A percentile compares a stretch with the other conserved stretches of the same genome.
These are phyloP conservation scores for Picathartes gymnocephalus DNA, from an alignment of 2,113 vertebrate genomes.

Conservation along the genomic window DNA sequence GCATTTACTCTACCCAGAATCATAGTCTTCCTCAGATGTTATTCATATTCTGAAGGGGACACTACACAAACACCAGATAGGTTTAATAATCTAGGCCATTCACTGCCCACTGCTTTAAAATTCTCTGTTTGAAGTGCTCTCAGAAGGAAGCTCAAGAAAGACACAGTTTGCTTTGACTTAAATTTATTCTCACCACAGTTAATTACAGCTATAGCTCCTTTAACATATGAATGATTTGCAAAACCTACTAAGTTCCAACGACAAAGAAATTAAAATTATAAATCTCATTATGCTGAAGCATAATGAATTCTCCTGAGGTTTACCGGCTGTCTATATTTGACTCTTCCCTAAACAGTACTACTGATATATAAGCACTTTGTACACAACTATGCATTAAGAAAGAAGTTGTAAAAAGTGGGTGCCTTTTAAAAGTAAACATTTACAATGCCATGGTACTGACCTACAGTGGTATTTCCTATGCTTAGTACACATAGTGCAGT, in stretches of 20 bases:
- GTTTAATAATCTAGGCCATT: neutral
- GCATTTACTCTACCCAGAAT: neutral
- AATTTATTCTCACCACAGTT: neutral
- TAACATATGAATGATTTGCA: neutral
- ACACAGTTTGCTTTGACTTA: neutral
- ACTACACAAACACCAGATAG: neutral
- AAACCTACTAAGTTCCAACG: neutral
- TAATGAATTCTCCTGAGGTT: neutral
- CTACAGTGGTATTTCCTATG: slow-evolving; percentile 10
- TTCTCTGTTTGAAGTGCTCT: neutral
- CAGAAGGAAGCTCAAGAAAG: neutral
- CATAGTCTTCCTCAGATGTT: neutral
- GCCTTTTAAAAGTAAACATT: slow-evolving; percentile 8
- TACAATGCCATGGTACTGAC: neutral
- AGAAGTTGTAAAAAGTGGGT: neutral
- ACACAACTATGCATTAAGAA: neutral
- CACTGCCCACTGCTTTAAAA: neutral
- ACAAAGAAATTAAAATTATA: neutral
- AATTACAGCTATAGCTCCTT: neutral
- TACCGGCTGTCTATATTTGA: neutral
- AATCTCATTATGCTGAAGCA: neutral
- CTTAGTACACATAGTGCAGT: neutral
- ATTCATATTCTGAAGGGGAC: neutral
- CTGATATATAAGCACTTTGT: neutral
- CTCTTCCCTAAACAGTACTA: neutral